These are phyloP conservation scores for Leucoraja ocellata DNA, from an alignment of 2,797 vertebrate genomes.

Conservation along the genomic window DNA sequence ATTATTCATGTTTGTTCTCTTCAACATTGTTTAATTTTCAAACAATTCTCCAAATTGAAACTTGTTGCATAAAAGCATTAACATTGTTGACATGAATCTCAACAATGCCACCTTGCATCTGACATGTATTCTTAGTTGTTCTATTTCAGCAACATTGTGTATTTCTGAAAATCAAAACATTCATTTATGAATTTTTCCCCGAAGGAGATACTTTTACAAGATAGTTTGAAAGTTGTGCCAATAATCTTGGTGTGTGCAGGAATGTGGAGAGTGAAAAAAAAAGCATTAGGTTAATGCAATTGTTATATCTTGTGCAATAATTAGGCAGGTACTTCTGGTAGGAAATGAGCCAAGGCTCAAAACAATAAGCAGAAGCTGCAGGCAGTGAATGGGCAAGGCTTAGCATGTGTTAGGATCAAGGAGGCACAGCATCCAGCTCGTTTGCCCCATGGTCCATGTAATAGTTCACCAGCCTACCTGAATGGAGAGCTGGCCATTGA, in stretches of 20 bases:
- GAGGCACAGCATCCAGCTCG: no score
- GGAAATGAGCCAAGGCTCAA: background rate
- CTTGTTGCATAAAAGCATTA: background rate
- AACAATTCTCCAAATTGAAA: background rate
- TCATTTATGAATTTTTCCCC: background rate
- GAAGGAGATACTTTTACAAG: background rate
- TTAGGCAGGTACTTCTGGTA: background rate
- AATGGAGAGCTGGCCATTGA: no score
- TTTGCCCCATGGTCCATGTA: no score
- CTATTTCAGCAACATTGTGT: no score
- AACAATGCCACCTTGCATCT: background rate
- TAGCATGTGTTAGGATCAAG: background rate
- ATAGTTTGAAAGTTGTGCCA: background rate
- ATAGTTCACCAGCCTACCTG: no score
- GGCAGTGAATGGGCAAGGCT: background rate
- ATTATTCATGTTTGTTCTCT: no score
- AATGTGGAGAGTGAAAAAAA: background rate
- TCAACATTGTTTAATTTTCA: background rate
- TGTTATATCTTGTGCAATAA: background rate
- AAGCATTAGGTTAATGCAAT: background rate
- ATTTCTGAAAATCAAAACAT: background rate
- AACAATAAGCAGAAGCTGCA: background rate
- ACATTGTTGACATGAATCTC: background rate
- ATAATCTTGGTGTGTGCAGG: background rate
- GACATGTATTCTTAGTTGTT: background rate